A percentile compares a stretch with the other conserved stretches of the same genome.
Conservation (phyloP, 2,888 invertebrate species). For the Tanypteryx hageni region DNA sequence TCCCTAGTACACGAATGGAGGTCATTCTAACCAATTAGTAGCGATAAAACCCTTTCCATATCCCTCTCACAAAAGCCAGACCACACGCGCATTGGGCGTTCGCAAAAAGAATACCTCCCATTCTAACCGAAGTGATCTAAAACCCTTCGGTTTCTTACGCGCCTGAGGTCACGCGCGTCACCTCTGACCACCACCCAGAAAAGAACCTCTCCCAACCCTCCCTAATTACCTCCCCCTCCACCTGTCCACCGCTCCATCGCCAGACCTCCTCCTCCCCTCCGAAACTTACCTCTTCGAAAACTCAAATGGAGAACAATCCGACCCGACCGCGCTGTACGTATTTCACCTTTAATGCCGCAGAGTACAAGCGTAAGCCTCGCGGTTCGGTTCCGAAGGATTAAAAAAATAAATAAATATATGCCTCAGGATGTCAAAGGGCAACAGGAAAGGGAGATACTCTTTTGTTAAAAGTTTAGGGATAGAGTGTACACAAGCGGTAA, state of each 20-base stretch:
- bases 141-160: neutral
- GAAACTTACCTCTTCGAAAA: neutral
- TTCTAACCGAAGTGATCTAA: neutral
- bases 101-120: neutral
- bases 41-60: constrained; percentile 8
- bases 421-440: neutral
- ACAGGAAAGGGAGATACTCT: neutral
- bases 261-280: neutral
- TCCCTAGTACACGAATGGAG: neutral
- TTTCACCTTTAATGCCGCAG: neutral
- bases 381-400: neutral
- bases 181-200: constrained; percentile 36
- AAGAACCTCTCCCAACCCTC: neutral
- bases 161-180: constrained; percentile 24
- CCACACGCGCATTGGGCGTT: neutral
- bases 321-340: neutral
- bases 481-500: neutral
- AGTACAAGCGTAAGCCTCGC: constrained; percentile 44
- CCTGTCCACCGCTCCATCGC: neutral
- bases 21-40: constrained; percentile 24
- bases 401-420: constrained; percentile 25
- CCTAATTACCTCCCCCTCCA: constrained; percentile 37
- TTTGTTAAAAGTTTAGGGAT: neutral
- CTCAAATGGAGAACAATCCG: neutral
- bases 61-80: neutral